phyloP scores from a whole-genome alignment of 2,113 vertebrate genomes.

The Tor tambroides region DNA sequence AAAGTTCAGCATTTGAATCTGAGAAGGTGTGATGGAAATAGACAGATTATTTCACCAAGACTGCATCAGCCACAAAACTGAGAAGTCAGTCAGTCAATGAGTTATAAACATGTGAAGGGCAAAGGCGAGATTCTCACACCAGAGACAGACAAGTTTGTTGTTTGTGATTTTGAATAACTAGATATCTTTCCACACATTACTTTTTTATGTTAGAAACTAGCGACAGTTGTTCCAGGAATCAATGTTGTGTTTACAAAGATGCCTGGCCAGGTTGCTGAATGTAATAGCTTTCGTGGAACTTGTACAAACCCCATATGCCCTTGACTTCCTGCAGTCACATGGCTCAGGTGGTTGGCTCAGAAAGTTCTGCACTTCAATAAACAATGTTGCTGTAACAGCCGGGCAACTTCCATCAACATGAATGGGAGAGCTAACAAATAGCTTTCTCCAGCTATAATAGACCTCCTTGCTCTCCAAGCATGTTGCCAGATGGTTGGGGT shows the following conservation, averaged over 20 bases:
- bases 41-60: constrained; percentile 17
- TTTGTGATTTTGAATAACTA: not conserved
- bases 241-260: not conserved
- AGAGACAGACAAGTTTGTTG: no score
- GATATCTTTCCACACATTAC: not conserved
- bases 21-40: constrained; percentile 14
- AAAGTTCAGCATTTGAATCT: constrained; percentile 11
- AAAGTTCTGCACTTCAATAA: not conserved
- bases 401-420: not conserved
- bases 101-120: not conserved
- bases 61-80: not conserved
- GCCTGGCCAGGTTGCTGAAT: not conserved
- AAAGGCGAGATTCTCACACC: not conserved
- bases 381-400: not conserved
- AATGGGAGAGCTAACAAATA: not conserved
- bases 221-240: not conserved
- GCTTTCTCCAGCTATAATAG: not conserved
- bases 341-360: constrained; percentile 5
- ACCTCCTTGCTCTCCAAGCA: not conserved
- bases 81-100: not conserved
- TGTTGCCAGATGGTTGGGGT: not conserved
- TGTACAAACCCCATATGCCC: not conserved
- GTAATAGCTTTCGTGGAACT: not conserved
- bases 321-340: constrained; percentile 1
- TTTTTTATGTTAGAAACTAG: not conserved